Evolutionary conservation across 2,888 invertebrate species (phyloP), one percentile per base, ranked within the genome.

Genomic region (Lydus trimaculatus): DNA sequence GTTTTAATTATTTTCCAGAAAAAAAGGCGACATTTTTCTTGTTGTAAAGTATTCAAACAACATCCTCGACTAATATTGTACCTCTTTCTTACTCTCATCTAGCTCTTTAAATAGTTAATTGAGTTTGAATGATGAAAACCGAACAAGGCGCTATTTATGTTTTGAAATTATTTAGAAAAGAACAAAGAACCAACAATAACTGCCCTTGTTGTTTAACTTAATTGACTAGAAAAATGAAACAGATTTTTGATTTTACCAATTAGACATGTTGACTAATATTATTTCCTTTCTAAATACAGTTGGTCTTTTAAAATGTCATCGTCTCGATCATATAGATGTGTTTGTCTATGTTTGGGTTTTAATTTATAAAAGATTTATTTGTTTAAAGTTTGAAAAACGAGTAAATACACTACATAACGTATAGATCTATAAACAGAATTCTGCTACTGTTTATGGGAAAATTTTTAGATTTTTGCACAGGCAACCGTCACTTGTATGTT

Each of bases 91-190:
- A n/a, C n/a, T n/a, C 28, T 28, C 4, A 4, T 28, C 28, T 28
- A 31, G 6, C 5, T 31, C 31, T 31, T 4, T 43, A 39, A 2
- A 7, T 3, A 43, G 8, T 20, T 20, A 67, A 67, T 67, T 63
- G 67, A 67, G 52, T 67, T 67, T 48, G 25, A 64, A 63, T 64
- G 67, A 60, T 63, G 66, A 63, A 67, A 67, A 67, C 59, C 63
- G 52, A 31, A 67, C 67, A 67, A 52, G 56, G 63, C 60, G 11
- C 28, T 56, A 63, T 0, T 17, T 48, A 11, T 67, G 60, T 63
- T 52, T 11, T 17, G n/a, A 43, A 63, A 66, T 66, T 59, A 67
- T 39, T 48, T 20, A 33, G 39, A 67, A 61, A 63, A 67, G 48
- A 48, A 23, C 7, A 58, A 62, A 62, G 39, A 39, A 39, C 11